These are phyloP conservation scores for Strongylocentrotus purpuratus DNA, from an alignment of 35 echinoderm and acorn worm species.

Conservation along the genomic window DNA sequence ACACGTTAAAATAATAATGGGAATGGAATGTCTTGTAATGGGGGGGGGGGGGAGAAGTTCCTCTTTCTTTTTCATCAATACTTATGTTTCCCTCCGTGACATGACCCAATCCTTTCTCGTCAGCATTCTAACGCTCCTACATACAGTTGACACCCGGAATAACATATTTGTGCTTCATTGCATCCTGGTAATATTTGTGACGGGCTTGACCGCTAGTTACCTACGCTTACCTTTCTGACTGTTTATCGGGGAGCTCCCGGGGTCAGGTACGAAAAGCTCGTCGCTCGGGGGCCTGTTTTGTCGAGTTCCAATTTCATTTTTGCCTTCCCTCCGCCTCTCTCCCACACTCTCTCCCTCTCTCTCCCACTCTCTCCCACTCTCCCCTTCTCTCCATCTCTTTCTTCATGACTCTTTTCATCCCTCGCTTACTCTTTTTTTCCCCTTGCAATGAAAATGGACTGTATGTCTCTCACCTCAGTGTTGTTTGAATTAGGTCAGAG, in stretches of 20 bases:
- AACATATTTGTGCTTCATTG: constrained; percentile 44
- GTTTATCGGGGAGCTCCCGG: constrained; percentile 31
- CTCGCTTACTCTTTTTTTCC: constrained; percentile 33
- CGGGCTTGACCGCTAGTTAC: constrained; percentile 46
- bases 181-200: background rate
- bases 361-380: background rate
- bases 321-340: background rate
- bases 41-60: too few species aligned
- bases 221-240: constrained; percentile 34
- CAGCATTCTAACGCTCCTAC: background rate
- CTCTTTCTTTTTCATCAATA: too few species aligned
- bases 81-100: background rate
- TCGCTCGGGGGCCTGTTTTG: constrained; percentile 57
- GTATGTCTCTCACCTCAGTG: constrained; percentile 28
- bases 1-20: too few species aligned
- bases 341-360: background rate
- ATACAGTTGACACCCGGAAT: constrained; percentile 16
- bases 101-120: background rate
- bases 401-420: constrained; percentile 4
- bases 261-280: constrained; percentile 40
- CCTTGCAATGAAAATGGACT: background rate
- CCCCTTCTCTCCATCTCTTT: constrained; percentile 7
- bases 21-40: too few species aligned
- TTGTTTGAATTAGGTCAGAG: constrained; percentile 50
- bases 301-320: constrained; percentile 61